A percentile compares a stretch with the other conserved stretches of the same genome.
Conservation (phyloP, 37 sponge, comb jelly and placozoan genomes). For the Bolinopsis microptera region DNA sequence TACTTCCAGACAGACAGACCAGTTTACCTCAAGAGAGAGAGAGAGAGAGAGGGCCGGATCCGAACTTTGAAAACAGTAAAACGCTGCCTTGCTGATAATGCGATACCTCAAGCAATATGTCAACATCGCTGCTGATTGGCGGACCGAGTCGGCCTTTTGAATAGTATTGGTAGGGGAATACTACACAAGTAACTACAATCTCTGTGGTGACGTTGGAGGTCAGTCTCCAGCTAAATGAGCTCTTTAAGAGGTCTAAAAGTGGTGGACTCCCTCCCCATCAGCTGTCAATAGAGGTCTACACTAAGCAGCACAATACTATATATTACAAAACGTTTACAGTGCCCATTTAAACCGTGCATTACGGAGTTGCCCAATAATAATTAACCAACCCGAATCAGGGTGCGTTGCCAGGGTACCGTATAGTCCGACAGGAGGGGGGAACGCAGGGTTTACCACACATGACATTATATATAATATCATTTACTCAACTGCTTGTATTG, state of each 20-base stretch:
- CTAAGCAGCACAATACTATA: conserved; percentile 31
- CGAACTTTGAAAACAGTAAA: background rate
- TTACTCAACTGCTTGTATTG: background rate
- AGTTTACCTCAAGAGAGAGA: background rate
- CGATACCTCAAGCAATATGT: background rate
- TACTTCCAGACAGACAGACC: background rate
- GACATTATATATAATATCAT: background rate
- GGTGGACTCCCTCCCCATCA: background rate
- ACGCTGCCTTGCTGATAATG: background rate
- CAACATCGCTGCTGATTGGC: background rate
- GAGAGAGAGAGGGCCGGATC: background rate
- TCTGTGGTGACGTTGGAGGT: background rate
- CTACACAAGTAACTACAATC: background rate
- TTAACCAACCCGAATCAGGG: background rate
- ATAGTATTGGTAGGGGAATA: background rate
- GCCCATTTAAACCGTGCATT: background rate
- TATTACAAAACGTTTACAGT: conserved; percentile 20
- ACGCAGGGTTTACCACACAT: background rate
- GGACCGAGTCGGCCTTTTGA: background rate
- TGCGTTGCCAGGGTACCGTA: background rate
- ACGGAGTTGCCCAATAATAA: background rate
- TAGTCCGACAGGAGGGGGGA: background rate
- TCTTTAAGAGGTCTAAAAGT: background rate
- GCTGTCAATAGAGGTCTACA: conserved; percentile 13
- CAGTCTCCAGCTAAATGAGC: background rate